Percentiles rank a stretch among this genome's conserved stretches.
These are phyloP conservation scores for Antechinus stuartii DNA, from an alignment of 2,113 vertebrate species.

Conservation along the genomic window DNA sequence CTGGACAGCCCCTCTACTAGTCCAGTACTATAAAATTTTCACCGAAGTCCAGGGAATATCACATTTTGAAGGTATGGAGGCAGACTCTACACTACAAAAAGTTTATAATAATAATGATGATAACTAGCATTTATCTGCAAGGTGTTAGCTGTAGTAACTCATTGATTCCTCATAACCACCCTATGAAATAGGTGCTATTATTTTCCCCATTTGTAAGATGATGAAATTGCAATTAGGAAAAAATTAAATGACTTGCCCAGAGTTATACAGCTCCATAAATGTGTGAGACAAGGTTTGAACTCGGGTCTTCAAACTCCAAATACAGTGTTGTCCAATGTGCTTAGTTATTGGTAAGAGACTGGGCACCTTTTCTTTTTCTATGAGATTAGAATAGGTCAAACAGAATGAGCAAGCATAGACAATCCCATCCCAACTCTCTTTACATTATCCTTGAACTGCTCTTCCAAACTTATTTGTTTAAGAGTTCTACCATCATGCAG, in stretches of 20 bases:
- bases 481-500: neutral
- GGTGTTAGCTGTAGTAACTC: neutral
- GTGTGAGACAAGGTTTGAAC: neutral
- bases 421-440: neutral
- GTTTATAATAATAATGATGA: neutral
- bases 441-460: neutral
- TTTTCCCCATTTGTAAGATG: neutral
- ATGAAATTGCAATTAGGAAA: neutral
- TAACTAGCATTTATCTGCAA: neutral
- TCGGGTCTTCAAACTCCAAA: neutral
- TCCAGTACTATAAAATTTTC: neutral
- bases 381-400: neutral
- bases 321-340: neutral
- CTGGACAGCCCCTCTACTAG: neutral
- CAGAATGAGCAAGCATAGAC: neutral
- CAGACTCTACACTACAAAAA: neutral
- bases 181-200: neutral
- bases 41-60: neutral
- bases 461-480: neutral
- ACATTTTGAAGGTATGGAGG: neutral
- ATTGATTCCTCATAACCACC: neutral
- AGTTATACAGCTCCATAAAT: neutral
- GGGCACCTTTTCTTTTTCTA: neutral
- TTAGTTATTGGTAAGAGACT: neutral
- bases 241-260: neutral